A percentile compares a stretch with the other conserved stretches of the same genome.
These are phyloP conservation scores for Agrilus planipennis DNA, from an alignment of 1,140 invertebrate species.

Conservation along the genomic window DNA sequence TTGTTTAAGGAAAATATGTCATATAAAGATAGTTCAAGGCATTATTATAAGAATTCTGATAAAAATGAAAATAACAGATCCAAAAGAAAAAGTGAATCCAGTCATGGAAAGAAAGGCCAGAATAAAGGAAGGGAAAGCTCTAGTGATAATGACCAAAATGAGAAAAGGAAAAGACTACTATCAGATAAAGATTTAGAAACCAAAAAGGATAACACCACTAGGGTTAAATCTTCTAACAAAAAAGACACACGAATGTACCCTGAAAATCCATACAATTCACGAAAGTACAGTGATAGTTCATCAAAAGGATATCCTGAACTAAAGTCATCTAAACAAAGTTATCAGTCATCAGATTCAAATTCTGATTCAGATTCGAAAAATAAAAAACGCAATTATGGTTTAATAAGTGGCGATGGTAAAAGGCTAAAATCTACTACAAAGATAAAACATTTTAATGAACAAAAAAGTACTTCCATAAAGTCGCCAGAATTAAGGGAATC, in stretches of 20 bases:
- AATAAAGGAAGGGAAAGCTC: constrained; percentile 4
- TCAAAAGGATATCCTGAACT: no score
- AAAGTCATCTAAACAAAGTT: no score
- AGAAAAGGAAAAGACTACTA: constrained; percentile 11
- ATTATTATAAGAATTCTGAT: constrained; percentile 2
- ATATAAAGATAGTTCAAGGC: constrained; percentile 5
- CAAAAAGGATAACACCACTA: constrained; percentile 13
- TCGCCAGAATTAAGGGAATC: background rate
- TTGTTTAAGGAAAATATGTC: constrained; percentile 5
- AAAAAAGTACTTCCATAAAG: background rate
- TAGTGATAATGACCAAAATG: constrained; percentile 5
- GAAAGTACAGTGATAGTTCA: no score
- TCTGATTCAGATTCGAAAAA: constrained; percentile 3
- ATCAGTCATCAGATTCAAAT: no score
- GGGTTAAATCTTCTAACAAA: no score
- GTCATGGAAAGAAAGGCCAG: constrained; percentile 4
- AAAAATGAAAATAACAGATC: constrained; percentile 9
- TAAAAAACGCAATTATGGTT: constrained; percentile 33
- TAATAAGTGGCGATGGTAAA: constrained; percentile 37
- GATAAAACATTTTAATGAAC: background rate
- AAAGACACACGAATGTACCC: no score
- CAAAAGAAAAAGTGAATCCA: constrained; percentile 9
- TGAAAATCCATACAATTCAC: no score
- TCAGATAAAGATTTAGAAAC: constrained; percentile 15
- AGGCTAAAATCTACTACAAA: constrained; percentile 6